Evolutionary conservation across 2,113 vertebrate genomes (phyloP), one percentile per base, ranked within the genome.

Genomic region (Camelus bactrianus): DNA sequence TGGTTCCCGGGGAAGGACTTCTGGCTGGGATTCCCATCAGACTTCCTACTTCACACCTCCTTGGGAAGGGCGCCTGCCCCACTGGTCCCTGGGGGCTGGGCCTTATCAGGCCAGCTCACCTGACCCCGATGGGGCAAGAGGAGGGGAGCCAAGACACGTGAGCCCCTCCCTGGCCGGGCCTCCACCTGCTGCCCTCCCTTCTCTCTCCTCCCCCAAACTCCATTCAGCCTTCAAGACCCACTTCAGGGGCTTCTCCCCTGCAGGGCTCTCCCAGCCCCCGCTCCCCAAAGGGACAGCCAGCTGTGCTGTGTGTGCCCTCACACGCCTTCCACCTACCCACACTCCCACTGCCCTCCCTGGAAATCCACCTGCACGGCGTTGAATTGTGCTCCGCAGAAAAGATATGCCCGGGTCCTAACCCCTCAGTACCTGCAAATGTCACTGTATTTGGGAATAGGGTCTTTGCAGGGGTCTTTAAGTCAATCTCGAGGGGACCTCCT

Each of bases 291-390:
- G 9, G 12, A 70, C 1, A 52, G 32, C 22, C 79, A 19, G 20
- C 24, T 32, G 62, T 8, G 2, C 1, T 15, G 0, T 20, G 16
- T 19, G 30, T 4, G 0, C 24, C 48, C 11, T 26, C 11, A 1
- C 8, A 1, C 1, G 26, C 48, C 38, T 26, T 26, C 2, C 24
- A 22, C 26, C 52, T 38, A 22, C 17, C 35, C 65, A 4, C 19
- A 38, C 54, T 17, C 28, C 28, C 20, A 14, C 30, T 48, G 46
- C 3, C 17, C 19, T 26, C 62, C 84, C 48, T 26, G 32, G 35
- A 16, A 46, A 26, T 35, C 67, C 46, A 54, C n/a, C 5, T 58
- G 75, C 1, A 8, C 5, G 38, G 8, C 1, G 15, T 17, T 24
- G 19, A 50, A 77, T 22, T 26, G n/a, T 79, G 46, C 10, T 12